Conservation (phyloP, 1,140 invertebrate genomes). For the Caenorhabditis briggsae region DNA sequence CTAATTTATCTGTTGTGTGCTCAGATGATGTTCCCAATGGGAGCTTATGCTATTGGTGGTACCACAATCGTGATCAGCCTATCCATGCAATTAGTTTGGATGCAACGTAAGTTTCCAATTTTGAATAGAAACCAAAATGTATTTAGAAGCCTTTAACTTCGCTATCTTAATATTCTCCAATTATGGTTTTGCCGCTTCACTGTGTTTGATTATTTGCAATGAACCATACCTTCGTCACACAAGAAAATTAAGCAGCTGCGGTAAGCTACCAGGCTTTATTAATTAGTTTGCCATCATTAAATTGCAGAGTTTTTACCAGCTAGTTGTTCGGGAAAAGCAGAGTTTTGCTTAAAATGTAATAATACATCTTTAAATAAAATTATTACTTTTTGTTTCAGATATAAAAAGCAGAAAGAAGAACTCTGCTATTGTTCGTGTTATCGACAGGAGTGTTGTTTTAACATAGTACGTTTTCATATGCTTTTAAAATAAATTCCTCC, state of each 20-base stretch:
- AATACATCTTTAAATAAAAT: neutral
- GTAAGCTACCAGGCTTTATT: neutral
- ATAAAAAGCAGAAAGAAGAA: neutral
- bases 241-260: neutral
- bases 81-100: conserved; percentile 9
- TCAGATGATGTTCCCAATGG: conserved; percentile 38
- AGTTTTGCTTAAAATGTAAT: neutral
- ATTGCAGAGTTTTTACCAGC: neutral
- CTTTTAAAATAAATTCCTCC: no score
- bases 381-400: neutral
- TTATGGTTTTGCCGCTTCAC: conserved; percentile 12
- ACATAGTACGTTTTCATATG: no score
- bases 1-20: conserved; percentile 28
- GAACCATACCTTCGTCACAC: conserved; percentile 5
- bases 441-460: no score
- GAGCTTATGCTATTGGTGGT: conserved; percentile 8
- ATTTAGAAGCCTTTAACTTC: conserved; percentile 27
- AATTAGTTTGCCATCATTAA: neutral
- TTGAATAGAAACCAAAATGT: neutral
- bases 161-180: conserved; percentile 28
- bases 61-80: conserved; percentile 17
- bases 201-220: conserved; percentile 19
- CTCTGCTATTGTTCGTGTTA: neutral
- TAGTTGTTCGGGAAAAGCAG: neutral
- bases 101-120: no score